A percentile compares a stretch with the other conserved stretches of the same genome.
Evolutionary conservation across 1,140 invertebrate genomes (phyloP).

Genomic region (Oedothorax gibbosus): DNA sequence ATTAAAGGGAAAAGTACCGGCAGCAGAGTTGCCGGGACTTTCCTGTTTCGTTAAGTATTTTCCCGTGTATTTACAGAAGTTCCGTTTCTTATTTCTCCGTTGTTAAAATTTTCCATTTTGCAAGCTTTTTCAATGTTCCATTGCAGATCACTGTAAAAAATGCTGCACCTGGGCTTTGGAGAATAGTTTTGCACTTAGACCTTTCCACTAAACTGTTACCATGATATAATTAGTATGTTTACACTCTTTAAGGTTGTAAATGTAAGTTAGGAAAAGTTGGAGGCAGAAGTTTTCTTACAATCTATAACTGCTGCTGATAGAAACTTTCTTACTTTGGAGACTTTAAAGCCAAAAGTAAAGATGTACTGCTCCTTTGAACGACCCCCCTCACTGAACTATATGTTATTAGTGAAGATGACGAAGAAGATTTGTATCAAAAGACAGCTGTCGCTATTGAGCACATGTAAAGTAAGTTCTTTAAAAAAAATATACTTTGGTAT

Average conservation of each 20-base stretch:
- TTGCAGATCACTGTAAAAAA: no score
- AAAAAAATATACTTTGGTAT: neutral
- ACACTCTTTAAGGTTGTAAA: slow-evolving; percentile 46
- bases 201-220: neutral
- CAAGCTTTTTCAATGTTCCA: no score
- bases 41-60: no score
- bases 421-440: slow-evolving; percentile 59
- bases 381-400: slow-evolving; percentile 62
- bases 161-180: no score
- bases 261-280: slow-evolving; percentile 55
- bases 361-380: slow-evolving; percentile 12
- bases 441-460: slow-evolving; percentile 63
- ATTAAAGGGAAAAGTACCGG: no score
- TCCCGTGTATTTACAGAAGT: no score
- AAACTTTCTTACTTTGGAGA: neutral
- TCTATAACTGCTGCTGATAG: slow-evolving; percentile 22
- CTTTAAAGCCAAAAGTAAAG: slow-evolving; percentile 19
- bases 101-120: no score
- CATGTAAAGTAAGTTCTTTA: slow-evolving; percentile 50
- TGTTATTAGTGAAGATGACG: slow-evolving; percentile 60
- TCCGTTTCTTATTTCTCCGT: no score
- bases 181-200: neutral
- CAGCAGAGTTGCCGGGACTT: no score
- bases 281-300: slow-evolving; percentile 60
- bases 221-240: neutral